Percentiles rank a stretch among this genome's conserved stretches.
phyloP scores from a whole-genome alignment of 2,113 vertebrate genomes.

The Semnornis frantzii region DNA sequence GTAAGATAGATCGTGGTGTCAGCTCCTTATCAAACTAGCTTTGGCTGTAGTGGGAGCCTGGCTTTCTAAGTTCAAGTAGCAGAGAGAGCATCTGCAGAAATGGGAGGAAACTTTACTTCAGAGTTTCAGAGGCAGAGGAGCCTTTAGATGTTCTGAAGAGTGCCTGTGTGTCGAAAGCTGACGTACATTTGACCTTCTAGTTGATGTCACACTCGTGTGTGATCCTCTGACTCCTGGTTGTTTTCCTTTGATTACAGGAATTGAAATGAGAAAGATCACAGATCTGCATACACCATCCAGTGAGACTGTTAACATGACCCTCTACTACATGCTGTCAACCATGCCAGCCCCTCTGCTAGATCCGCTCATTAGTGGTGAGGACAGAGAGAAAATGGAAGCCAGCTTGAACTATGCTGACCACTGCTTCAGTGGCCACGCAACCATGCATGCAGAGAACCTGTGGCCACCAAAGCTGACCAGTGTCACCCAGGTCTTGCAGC shows the following conservation, averaged over 20 bases:
- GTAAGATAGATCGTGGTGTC: neutral
- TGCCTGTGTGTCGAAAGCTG: neutral
- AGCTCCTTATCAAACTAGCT: neutral
- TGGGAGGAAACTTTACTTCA: neutral
- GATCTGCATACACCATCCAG: conserved; percentile 91
- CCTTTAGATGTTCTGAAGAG: neutral
- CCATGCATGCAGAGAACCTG: conserved; percentile 96
- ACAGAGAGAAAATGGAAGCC: conserved; percentile 84
- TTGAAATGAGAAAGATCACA: conserved; percentile 94
- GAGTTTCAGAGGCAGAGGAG: neutral
- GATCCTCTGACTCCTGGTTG: neutral
- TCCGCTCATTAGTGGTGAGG: conserved; percentile 72
- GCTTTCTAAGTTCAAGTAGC: neutral
- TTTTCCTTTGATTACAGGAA: conserved; percentile 75
- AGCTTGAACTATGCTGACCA: conserved; percentile 94
- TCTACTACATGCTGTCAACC: conserved; percentile 91
- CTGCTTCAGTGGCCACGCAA: conserved; percentile 96
- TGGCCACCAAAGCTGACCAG: conserved; percentile 86
- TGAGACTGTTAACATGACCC: conserved; percentile 91
- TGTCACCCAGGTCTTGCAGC: conserved; percentile 87
- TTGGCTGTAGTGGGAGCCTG: neutral
- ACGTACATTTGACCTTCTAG: accelerated
- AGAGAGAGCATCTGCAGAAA: neutral
- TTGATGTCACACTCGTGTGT: neutral
- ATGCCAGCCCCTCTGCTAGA: conserved; percentile 86